Evolutionary conservation across 2,113 vertebrate genomes (phyloP).

Genomic region (Oxyura jamaicensis): DNA sequence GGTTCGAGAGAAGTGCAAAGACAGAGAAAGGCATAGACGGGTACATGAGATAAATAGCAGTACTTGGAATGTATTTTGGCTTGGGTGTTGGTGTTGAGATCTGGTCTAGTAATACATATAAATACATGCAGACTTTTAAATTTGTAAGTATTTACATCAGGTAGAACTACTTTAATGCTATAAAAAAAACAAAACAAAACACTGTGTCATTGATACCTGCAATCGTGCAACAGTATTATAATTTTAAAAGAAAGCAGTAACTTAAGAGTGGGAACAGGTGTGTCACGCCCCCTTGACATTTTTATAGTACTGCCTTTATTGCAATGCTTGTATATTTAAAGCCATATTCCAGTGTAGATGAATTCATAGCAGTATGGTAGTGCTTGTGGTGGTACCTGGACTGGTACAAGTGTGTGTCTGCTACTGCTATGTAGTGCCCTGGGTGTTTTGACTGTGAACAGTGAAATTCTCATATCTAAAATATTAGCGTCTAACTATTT

Average conservation of each 20-base stretch:
- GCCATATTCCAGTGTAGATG: not conserved
- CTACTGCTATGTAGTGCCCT: not conserved
- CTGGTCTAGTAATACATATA: not conserved
- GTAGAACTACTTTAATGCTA: not conserved
- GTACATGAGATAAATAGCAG: constrained; percentile 72
- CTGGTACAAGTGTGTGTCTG: not conserved
- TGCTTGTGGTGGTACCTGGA: not conserved
- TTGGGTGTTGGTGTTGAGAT: not conserved
- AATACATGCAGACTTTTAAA: not conserved
- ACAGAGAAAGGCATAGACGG: constrained; percentile 95
- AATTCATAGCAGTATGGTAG: not conserved
- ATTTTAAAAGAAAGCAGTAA: not conserved
- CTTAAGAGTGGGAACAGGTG: not conserved
- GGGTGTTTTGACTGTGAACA: not conserved
- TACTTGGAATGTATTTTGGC: not conserved
- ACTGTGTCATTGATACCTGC: not conserved
- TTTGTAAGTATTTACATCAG: not conserved
- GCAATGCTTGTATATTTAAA: not conserved
- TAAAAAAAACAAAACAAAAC: not conserved
- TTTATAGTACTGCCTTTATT: not conserved
- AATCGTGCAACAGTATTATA: not conserved
- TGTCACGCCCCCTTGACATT: not conserved
- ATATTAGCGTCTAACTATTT: not conserved
- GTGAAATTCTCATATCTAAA: not conserved
- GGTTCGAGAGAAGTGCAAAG: constrained; percentile 98